These are phyloP conservation scores for Meiosimyza decipiens DNA, from an alignment of 2,888 invertebrate genomes.

Conservation along the genomic window DNA sequence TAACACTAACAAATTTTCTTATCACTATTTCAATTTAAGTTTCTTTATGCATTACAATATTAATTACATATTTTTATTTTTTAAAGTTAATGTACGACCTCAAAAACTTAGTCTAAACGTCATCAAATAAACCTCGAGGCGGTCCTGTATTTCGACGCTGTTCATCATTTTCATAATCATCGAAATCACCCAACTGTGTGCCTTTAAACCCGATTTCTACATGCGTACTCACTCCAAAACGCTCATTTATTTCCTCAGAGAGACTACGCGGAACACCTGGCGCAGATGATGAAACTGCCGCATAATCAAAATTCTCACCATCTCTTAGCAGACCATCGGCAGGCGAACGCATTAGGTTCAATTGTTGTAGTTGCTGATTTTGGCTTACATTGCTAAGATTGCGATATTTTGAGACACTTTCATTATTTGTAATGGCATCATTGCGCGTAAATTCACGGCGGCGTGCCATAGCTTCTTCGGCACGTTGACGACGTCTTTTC, in stretches of 20 bases:
- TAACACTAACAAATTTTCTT: no score
- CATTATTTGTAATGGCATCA: slow-evolving; percentile 53
- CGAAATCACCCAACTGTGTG: slow-evolving; percentile 46
- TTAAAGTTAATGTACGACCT: no score
- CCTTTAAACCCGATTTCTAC: slow-evolving; percentile 66
- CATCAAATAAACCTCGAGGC: slow-evolving; percentile 84
- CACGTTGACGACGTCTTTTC: slow-evolving; percentile 82
- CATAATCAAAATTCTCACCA: slow-evolving; percentile 79
- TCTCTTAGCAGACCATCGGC: slow-evolving; percentile 78
- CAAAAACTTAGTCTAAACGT: slow-evolving; percentile 71
- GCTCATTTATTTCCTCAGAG: slow-evolving; percentile 72
- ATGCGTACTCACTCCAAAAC: slow-evolving; percentile 76
- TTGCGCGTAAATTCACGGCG: slow-evolving; percentile 68
- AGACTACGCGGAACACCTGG: slow-evolving; percentile 61
- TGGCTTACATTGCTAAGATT: slow-evolving; percentile 43
- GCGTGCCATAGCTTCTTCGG: slow-evolving; percentile 81
- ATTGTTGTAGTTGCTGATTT: slow-evolving; percentile 22
- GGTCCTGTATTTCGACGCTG: slow-evolving; percentile 69
- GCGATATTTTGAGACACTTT: slow-evolving; percentile 58
- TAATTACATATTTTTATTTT: no score
- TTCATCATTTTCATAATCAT: slow-evolving; percentile 60
- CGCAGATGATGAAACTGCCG: slow-evolving; percentile 69
- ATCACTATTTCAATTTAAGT: no score
- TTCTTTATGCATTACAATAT: no score
- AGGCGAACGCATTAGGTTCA: slow-evolving; percentile 46